Evolutionary conservation across 2,113 vertebrate genomes (phyloP).

Genomic region (Ariopsis seemanni): DNA sequence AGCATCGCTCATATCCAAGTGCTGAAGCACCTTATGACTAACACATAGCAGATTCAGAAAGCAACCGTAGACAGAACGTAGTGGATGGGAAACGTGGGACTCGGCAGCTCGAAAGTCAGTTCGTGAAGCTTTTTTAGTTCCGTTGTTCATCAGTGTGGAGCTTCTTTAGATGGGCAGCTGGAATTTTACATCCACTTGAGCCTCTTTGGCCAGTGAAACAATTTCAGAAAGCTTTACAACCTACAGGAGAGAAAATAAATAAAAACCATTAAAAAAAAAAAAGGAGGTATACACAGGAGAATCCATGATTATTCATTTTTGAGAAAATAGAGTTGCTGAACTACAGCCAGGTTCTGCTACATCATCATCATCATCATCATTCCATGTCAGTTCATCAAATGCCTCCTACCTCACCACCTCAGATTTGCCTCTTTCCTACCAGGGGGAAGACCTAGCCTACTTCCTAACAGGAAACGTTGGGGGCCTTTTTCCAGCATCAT

Average conservation of each 20-base stretch:
- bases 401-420: too few relatives aligned
- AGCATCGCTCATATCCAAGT: neutral
- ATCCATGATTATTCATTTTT: too few relatives aligned
- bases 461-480: too few relatives aligned
- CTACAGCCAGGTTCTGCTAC: neutral
- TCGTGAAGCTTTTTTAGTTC: constrained; percentile 21
- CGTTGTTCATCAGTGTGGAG: neutral
- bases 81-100: constrained; percentile 3
- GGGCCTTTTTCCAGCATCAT: too few relatives aligned
- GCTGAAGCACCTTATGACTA: neutral
- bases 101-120: constrained; percentile 24
- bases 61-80: neutral
- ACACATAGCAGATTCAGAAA: neutral
- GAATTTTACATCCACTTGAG: constrained; percentile 97
- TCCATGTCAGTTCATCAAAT: too few relatives aligned
- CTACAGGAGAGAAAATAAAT: constrained; percentile 64
- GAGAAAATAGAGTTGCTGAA: neutral
- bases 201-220: constrained; percentile 90
- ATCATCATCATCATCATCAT: too few relatives aligned
- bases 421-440: too few relatives aligned
- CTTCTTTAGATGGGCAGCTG: constrained; percentile 88
- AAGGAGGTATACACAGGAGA: too few relatives aligned
- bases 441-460: too few relatives aligned
- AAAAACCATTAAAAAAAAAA: too few relatives aligned
- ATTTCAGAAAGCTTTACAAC: constrained; percentile 98